Base-by-base conservation (phyloP, 2,888 invertebrate genomes). In the Drepana falcataria region DNA sequence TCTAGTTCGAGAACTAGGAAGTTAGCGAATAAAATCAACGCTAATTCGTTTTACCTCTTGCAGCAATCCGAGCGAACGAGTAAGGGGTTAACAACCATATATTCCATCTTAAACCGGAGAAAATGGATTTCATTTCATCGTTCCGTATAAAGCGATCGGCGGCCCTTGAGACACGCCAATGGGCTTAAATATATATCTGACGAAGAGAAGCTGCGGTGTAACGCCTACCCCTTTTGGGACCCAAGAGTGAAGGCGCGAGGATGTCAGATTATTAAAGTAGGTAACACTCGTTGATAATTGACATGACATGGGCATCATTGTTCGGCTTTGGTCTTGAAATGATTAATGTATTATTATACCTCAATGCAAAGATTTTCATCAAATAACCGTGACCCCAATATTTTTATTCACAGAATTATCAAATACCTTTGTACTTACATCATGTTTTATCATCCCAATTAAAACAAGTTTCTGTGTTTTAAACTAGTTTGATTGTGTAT, bases 11-110 rank as follows among this genome's bases (percentile, higher is more conserved):
- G 64, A 69, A 78, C 74, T 75, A 77, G 82, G 82, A 80, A 81
- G 75, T 73, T 66, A 70, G 75, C 73, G 79, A 79, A 81, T 80
- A 77, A 75, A 78, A 76, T 72, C 51, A 73, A 75, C 71, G 81
- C 84, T 85, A 86, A 87, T 88, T 87, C 79, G 84, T 77, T 82
- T 83, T 76, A 75, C 87, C 86, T 82, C 84, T 81, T 81, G 80
- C 74, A 82, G 85, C 71, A 76, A 74, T 73, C 60, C 73, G 76
- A 77, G 72, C 72, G 71, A 59, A 71, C 60, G 66, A 72, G 72
- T 75, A 68, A 72, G 76, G 44, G 3, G 9, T 44, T 9, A 44
- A 9, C 9, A 44, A 44, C 44, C 9, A 44, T 6, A 66, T 61
- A 63, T 68, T 71, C 64, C 60, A 66, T 67, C 2, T 34, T 68